Evolutionary conservation across 2,888 invertebrate species (phyloP).

Genomic region (Steinernema hermaphroditum): DNA sequence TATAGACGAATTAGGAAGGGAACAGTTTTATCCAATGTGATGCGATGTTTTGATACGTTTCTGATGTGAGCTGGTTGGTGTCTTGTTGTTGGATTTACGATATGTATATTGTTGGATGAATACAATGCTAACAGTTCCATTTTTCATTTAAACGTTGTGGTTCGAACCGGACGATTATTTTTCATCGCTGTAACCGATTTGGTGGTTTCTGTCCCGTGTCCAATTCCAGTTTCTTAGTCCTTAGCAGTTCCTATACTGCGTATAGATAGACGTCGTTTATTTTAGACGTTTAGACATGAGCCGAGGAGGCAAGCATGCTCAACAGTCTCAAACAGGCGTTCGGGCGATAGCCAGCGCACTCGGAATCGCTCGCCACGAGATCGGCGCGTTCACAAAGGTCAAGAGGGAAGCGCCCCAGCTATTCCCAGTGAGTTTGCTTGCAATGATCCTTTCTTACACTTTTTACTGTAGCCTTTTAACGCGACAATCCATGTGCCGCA

Average conservation of each 20-base stretch:
- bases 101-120: constrained; percentile 15
- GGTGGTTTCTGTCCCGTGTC: too few species aligned
- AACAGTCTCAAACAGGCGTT: constrained; percentile 39
- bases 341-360: constrained; percentile 58
- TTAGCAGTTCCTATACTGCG: too few species aligned
- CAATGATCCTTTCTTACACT: too few species aligned
- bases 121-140: neutral
- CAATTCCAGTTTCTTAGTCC: too few species aligned
- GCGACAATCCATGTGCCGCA: neutral
- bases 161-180: neutral
- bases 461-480: neutral
- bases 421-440: constrained; percentile 55
- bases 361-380: constrained; percentile 60
- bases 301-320: neutral
- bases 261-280: neutral
- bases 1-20: constrained; percentile 33
- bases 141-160: neutral
- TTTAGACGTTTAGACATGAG: neutral
- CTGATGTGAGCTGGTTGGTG: constrained; percentile 10
- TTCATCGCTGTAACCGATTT: neutral
- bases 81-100: neutral
- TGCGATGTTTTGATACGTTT: constrained; percentile 15
- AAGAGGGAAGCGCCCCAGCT: constrained; percentile 52
- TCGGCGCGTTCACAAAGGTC: constrained; percentile 47
- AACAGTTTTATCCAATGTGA: neutral